A percentile compares a stretch with the other conserved stretches of the same genome.
These are phyloP conservation scores for Hippocampus kuda DNA, from an alignment of 2,797 vertebrate species.

Conservation along the genomic window DNA sequence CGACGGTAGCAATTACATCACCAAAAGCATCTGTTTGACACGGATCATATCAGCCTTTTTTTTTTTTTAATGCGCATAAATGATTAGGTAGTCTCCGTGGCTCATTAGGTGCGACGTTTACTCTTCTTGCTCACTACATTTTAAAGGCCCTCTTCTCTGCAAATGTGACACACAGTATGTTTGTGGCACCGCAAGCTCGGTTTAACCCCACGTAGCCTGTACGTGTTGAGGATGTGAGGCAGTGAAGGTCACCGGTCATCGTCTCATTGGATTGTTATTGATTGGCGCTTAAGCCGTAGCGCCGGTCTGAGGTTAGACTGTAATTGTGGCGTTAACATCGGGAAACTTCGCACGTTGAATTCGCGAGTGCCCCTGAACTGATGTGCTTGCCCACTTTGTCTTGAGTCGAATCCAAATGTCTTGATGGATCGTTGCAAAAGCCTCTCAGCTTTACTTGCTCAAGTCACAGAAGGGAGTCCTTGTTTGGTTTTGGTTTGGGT, in stretches of 20 bases:
- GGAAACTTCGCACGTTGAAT: not conserved
- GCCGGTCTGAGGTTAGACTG: conserved; percentile 12
- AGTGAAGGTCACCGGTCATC: conserved; percentile 38
- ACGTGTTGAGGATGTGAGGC: conserved; percentile 25
- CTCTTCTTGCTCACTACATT: conserved; percentile 2
- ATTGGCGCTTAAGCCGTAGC: conserved; percentile 41
- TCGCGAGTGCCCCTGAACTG: not conserved
- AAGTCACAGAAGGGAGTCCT: not conserved
- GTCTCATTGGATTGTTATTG: conserved; percentile 54
- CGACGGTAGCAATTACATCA: conserved; percentile 37
- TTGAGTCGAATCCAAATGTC: not conserved
- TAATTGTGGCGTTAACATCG: conserved; percentile 1
- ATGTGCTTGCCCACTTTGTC: not conserved
- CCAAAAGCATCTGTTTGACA: conserved; percentile 30
- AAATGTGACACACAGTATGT: not conserved
- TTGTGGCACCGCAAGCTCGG: not conserved
- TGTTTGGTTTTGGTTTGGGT: not conserved
- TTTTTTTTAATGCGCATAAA: conserved; percentile 44
- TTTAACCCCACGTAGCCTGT: conserved; percentile 14
- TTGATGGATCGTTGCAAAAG: not conserved
- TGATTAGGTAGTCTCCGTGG: conserved; percentile 35
- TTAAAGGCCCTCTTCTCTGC: not conserved
- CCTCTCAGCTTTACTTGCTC: not conserved
- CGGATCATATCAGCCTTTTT: conserved; percentile 20
- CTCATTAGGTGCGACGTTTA: conserved; percentile 12